A percentile compares a stretch with the other conserved stretches of the same genome.
Evolutionary conservation across 2,797 vertebrate genomes (phyloP).

Genomic region (Epinephelus awoara): DNA sequence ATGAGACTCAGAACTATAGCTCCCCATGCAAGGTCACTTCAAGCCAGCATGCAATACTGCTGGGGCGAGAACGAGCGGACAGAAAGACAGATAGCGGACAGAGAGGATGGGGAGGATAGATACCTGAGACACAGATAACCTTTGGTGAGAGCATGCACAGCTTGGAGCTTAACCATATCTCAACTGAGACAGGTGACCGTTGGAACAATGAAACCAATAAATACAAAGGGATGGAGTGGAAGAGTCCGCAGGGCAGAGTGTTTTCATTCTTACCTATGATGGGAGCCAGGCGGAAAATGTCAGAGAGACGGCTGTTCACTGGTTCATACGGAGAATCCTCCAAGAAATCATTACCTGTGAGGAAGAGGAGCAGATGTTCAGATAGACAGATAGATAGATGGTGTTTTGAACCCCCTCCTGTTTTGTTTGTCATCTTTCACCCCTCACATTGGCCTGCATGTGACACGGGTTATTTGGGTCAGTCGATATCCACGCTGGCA

Average conservation of each 20-base stretch:
- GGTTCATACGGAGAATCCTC: conserved; percentile 98
- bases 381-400: conserved; percentile 2
- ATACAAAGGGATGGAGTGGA: not conserved
- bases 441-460: conserved; percentile 55
- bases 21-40: conserved; percentile 76
- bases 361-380: not conserved
- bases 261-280: conserved; percentile 92
- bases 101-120: conserved; percentile 54
- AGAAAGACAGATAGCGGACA: conserved; percentile 44
- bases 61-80: conserved; percentile 53
- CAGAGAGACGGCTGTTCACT: conserved; percentile 95
- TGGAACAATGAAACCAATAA: conserved; percentile 4
- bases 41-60: conserved; percentile 71
- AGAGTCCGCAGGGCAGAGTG: not conserved
- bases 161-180: conserved; percentile 31
- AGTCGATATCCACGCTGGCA: conserved; percentile 76
- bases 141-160: conserved; percentile 61
- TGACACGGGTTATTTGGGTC: conserved; percentile 78
- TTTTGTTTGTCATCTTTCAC: conserved; percentile 58
- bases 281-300: conserved; percentile 96
- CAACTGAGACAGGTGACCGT: conserved; percentile 14
- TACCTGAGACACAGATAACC: conserved; percentile 63
- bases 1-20: conserved; percentile 79
- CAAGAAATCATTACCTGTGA: conserved; percentile 94
- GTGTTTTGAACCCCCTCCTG: conserved; percentile 15